Conservation (phyloP, 2,888 invertebrate genomes). For the Venustoraphidia nigricollis region DNA sequence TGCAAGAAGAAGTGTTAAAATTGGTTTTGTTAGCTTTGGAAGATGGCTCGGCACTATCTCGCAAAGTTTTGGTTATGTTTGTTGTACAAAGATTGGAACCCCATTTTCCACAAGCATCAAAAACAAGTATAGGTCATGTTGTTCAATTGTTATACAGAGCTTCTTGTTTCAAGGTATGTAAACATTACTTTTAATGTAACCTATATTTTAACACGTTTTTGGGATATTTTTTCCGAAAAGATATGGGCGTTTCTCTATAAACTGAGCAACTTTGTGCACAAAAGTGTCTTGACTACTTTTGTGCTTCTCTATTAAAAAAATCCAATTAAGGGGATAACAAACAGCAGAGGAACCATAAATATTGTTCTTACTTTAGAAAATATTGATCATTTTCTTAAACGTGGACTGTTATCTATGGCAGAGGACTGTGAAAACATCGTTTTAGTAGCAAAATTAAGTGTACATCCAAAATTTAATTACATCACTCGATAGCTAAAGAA, state of each 20-base stretch:
- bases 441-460: too few relatives aligned
- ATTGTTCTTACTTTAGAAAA: too few relatives aligned
- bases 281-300: too few relatives aligned
- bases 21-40: conserved; percentile 86
- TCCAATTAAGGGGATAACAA: too few relatives aligned
- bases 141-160: conserved; percentile 95
- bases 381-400: background rate
- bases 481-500: too few relatives aligned
- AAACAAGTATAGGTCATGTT: conserved; percentile 98
- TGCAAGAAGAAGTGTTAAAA: conserved; percentile 97
- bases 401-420: too few relatives aligned
- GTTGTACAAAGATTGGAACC: conserved; percentile 93
- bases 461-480: too few relatives aligned
- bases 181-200: conserved; percentile 1
- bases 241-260: too few relatives aligned
- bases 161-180: conserved; percentile 85
- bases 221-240: background rate
- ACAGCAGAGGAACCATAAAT: too few relatives aligned
- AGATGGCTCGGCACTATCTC: conserved; percentile 85
- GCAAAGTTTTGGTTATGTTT: conserved; percentile 95
- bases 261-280: too few relatives aligned
- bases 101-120: conserved; percentile 91
- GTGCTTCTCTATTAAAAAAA: too few relatives aligned
- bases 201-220: background rate
- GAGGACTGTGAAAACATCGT: too few relatives aligned